Base-by-base conservation (phyloP, 2,888 invertebrate genomes). In the Chironomus tentans region DNA sequence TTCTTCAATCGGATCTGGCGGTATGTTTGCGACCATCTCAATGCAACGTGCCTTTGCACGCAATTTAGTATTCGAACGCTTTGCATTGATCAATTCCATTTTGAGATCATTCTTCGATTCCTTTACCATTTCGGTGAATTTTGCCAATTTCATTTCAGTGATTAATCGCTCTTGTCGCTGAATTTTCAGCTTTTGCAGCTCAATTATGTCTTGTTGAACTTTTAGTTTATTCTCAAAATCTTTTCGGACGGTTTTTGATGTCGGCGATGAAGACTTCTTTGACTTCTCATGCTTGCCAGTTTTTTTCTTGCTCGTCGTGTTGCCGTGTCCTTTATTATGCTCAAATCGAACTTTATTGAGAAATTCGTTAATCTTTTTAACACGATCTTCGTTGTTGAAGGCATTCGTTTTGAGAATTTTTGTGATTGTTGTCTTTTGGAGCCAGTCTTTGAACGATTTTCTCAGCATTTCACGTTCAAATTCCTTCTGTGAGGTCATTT, bases 141-240 rank as follows among this genome's bases (percentile, higher is more conserved):
- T 90, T 77, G 90, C 89, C 73, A 92, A 83, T 80, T 90, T 91
- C 0, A 92, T 82, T 80, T 91, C 89, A 81, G 91, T 88, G 77
- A 92, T 92, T n/a, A 91, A 81, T 79, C 88, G 87, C 78, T 88
- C 89, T 81, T 92, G 92, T 77, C 91, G 88, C 77, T 89, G 88
- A 77, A 93, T 81, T 83, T 91, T 91, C 1, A 87, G 83, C 81
- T 88, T 90, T 81, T 92, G 92, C 38, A 89, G 82, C 38, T 91
- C 89, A 77, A 92, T 92, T 65, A 92, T 90, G 78, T 88, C 87
- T 80, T 89, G 90, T 81, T 92, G 92, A 10, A 90, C 87, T 82
- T 88, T 88, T 77, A 88, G 89, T 47, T 68, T 68, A n/a, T 69
- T 28, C 15, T 74, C 69, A 18, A 69, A 56, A 47, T 50, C 73